Conservation (phyloP, 23 tunicate species). For the Diplosoma virens region DNA sequence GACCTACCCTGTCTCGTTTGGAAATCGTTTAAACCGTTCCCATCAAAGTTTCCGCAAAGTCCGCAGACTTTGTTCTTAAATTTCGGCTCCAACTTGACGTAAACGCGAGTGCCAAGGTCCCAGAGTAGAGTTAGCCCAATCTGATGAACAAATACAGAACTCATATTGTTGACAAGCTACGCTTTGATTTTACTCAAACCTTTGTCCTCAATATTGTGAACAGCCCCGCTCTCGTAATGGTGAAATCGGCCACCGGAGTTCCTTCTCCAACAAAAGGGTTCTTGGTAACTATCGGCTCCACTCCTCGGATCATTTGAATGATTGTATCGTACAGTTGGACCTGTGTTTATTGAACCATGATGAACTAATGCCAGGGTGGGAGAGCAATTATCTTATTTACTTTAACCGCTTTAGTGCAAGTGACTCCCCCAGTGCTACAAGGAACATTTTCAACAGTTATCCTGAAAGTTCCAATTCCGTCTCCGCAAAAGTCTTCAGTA, state of each 20-base stretch:
- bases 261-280: conserved; percentile 74
- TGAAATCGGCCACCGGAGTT: conserved; percentile 82
- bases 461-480: conserved; percentile 77
- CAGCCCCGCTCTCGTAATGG: conserved; percentile 50
- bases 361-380: too few species aligned
- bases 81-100: conserved; percentile 81
- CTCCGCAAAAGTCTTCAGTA: conserved; percentile 89
- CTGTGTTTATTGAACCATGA: too few species aligned
- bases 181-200: too few species aligned
- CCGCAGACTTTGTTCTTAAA: conserved; percentile 76
- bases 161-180: too few species aligned
- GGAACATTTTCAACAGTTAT: conserved; percentile 93
- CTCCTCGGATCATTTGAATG: conserved; percentile 88
- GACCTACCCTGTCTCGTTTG: conserved; percentile 71
- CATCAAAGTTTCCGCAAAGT: conserved; percentile 89
- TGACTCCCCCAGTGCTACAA: conserved; percentile 97
- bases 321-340: conserved; percentile 65
- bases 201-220: conserved; percentile 69
- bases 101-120: conserved; percentile 94
- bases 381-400: too few species aligned
- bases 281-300: conserved; percentile 62
- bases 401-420: conserved; percentile 96
- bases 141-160: too few species aligned
- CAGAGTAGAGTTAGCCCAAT: conserved; percentile 84
- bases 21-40: conserved; percentile 82